Percentiles rank a stretch among this genome's conserved stretches.
Conservation (phyloP, 2,113 vertebrate species). For the Tichodroma muraria region DNA sequence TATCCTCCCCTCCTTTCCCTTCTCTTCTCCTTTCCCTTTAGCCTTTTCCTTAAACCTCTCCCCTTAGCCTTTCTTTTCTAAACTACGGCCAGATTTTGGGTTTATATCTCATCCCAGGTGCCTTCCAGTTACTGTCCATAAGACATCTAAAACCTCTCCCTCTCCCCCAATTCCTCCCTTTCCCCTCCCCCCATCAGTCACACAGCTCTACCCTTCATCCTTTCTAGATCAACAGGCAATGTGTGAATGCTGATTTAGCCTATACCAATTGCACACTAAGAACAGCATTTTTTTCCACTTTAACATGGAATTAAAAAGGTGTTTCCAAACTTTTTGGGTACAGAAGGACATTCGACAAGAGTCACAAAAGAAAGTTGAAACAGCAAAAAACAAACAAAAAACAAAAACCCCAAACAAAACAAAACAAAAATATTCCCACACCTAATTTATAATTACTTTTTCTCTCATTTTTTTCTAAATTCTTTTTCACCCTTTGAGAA, state of each 20-base stretch:
- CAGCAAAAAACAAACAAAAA: too few species aligned
- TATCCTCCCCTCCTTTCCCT: background rate
- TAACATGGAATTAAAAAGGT: background rate
- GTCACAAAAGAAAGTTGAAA: background rate
- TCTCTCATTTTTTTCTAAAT: background rate
- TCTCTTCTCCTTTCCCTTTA: background rate
- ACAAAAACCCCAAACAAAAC: background rate
- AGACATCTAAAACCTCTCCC: background rate
- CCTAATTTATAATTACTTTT: background rate
- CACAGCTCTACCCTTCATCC: background rate
- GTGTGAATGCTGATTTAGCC: background rate
- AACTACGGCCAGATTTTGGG: background rate
- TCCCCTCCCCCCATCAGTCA: background rate
- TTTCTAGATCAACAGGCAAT: background rate
- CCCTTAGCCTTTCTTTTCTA: background rate
- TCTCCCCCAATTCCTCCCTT: background rate
- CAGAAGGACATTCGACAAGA: background rate
- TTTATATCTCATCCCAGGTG: background rate
- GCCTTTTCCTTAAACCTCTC: background rate
- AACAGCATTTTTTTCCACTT: background rate
- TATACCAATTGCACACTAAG: background rate
- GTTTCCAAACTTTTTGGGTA: background rate
- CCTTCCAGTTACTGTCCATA: background rate
- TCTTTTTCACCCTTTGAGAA: background rate
- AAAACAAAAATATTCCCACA: background rate